Base-by-base conservation (phyloP, 2,888 invertebrate species). In the Tetanocera ferruginea region DNA sequence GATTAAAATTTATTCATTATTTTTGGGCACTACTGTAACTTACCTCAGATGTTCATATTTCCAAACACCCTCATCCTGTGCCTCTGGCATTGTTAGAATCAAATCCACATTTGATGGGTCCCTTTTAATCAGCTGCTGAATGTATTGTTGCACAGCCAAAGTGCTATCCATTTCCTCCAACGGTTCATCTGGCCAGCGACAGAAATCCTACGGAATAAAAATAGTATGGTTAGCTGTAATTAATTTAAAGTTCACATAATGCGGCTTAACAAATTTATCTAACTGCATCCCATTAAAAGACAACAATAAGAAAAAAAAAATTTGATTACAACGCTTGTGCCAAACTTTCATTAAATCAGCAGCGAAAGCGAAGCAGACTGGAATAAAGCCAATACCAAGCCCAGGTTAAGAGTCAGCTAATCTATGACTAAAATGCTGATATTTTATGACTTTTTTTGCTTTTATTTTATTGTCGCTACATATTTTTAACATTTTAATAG, bases 81-180 rank as follows among this genome's bases (percentile, higher is more conserved):
- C 95, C 84, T 98, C 98, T 2, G 99, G 99, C 92, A 98, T 97
- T 85, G 95, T 97, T 71, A 99, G 91, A 86, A 99, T 98, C 78
- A 95, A 92, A 86, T 98, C 98, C 79, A 99, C 95, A 91, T 98
- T 97, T 11, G 95, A 93, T 34, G 97, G 97, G 90, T 99, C 97
- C 81, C 94, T 93, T 83, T 97, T 93, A 84, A 99, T 99, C 83
- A 97, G 94, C 91, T 99, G 99, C 90, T 99, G 99, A 87, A 99
- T 99, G 88, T 97, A 99, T 89, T 99, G 99, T 88, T 99, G 99
- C 72, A 99, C 98, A 83, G 98, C 98, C 78, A 99, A 91, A 28
- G 98, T 98, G 89, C 98, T 98, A 89, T 99, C 99, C 99, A 99
- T 99, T 91, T 99, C 98, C 89, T 99, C 99, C 88, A 99, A 98